A percentile compares a stretch with the other conserved stretches of the same genome.
Evolutionary conservation across 1,140 invertebrate species (phyloP).

Genomic region (Rhyacophila brunnea): DNA sequence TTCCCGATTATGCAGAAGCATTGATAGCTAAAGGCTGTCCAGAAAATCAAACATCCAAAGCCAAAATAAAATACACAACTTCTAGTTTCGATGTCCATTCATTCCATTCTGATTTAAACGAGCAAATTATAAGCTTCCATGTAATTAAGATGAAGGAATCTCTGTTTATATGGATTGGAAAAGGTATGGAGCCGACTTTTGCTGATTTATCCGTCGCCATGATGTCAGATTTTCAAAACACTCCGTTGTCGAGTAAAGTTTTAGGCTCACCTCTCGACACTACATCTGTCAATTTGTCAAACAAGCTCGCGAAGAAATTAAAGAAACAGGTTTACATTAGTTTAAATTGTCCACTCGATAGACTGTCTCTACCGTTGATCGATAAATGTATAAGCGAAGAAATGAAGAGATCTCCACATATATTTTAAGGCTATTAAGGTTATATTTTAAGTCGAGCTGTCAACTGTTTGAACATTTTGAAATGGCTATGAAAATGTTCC

Average conservation of each 20-base stretch:
- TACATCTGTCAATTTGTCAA: conserved; percentile 26
- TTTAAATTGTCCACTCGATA: conserved; percentile 29
- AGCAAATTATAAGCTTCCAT: conserved; percentile 21
- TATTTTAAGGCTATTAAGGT: too few relatives aligned
- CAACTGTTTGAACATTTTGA: too few relatives aligned
- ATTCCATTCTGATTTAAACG: conserved; percentile 16
- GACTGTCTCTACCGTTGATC: conserved; percentile 20
- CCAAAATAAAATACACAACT: conserved; percentile 19
- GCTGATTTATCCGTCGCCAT: conserved; percentile 30
- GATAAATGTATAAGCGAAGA: conserved; percentile 31
- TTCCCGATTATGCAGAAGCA: neutral
- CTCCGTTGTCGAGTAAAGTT: conserved; percentile 18
- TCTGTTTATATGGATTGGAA: conserved; percentile 33
- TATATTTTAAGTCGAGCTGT: too few relatives aligned
- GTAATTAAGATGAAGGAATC: conserved; percentile 32
- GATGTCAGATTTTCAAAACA: conserved; percentile 4
- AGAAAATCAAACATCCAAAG: conserved; percentile 22
- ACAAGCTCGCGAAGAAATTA: conserved; percentile 26
- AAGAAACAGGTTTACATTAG: conserved; percentile 33
- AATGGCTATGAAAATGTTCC: too few relatives aligned
- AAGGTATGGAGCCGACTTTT: conserved; percentile 12
- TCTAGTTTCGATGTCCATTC: conserved; percentile 16
- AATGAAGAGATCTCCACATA: conserved; percentile 17
- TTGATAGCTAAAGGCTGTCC: conserved; percentile 14
- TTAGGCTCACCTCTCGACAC: conserved; percentile 17